A percentile compares a stretch with the other conserved stretches of the same genome.
Evolutionary conservation across 2,113 vertebrate genomes (phyloP).

Genomic region (Alaudala cheleensis): DNA sequence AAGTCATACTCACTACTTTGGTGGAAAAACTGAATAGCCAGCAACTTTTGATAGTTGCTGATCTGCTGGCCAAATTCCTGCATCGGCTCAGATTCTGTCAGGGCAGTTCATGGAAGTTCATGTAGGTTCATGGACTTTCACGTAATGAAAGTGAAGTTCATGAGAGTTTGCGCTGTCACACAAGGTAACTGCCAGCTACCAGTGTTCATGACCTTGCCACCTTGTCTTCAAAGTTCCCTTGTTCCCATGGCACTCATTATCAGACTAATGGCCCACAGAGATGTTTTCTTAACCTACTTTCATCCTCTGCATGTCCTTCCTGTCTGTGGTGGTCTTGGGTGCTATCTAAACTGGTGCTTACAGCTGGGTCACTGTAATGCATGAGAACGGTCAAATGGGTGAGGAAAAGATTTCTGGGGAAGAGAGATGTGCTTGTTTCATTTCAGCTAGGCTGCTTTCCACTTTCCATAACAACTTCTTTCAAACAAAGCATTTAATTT

Average conservation of each 20-base stretch:
- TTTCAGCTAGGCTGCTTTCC: not conserved
- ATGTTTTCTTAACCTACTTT: not conserved
- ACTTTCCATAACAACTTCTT: not conserved
- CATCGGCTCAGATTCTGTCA: not conserved
- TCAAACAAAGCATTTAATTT: not conserved
- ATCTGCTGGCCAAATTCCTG: not conserved
- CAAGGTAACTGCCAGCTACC: not conserved
- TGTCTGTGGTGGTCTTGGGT: not conserved
- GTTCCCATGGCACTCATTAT: not conserved
- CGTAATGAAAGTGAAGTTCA: not conserved
- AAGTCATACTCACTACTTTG: not conserved
- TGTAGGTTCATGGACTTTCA: not conserved
- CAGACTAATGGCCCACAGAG: not conserved
- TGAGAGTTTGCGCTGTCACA: not conserved
- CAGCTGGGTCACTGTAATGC: not conserved
- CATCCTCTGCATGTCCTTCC: not conserved
- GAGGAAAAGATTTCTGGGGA: not conserved
- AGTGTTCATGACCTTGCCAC: not conserved
- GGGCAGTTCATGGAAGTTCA: not conserved
- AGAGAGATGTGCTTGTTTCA: not conserved
- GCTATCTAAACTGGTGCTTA: not conserved
- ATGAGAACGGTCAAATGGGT: not conserved
- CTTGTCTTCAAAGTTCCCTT: not conserved
- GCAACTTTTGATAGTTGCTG: not conserved
- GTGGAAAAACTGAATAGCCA: not conserved